Evolutionary conservation across 2,113 vertebrate genomes (phyloP), one percentile per base, ranked within the genome.

Genomic region (Cyanoliseus patagonus): DNA sequence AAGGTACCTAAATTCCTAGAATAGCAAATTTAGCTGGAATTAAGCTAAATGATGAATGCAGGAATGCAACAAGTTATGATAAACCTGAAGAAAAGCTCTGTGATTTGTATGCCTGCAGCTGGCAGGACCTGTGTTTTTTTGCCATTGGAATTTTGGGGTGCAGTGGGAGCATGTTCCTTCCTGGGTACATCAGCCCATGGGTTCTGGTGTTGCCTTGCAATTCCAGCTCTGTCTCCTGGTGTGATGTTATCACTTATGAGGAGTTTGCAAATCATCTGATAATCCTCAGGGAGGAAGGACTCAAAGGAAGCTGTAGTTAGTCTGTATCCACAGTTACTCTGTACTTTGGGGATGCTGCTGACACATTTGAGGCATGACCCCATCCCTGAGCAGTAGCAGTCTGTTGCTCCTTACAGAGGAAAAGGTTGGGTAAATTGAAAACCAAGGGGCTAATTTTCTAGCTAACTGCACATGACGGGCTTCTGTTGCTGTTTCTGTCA

Each of bases 111-210:
- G 52, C n/a, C 66, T 61, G 39, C 24, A 18, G 19, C 72, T 20
- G 70, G 44, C 86, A 51, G 70, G n/a, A 35, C 30, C 9, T 31
- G 1, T 3, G 3, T 24, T 39, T 47, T 46, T 41, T 24, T 23
- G 11, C 24, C 3, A 0, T 3, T 17, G 52, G 23, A 14, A 27
- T 70, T 62, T 49, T 35, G 52, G 72, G 85, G 52, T 80, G n/a
- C 49, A 23, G 2, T 0, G 2, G 42, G 57, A 46, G 4, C 30
- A 3, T 0, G 6, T 14, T 31, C 28, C 73, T 9, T 42, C 42
- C 46, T 11, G 68, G 23, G 1, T 17, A 10, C 28, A 23, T 33
- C 74, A 57, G 63, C 44, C 39, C 39, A 3, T 3, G 0, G 9
- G 19, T 52, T 19, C 62, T 51, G 69, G 20, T 2, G 1, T 19